phyloP scores from a whole-genome alignment of 2,888 invertebrate genomes.

The Sesia bembeciformis region DNA sequence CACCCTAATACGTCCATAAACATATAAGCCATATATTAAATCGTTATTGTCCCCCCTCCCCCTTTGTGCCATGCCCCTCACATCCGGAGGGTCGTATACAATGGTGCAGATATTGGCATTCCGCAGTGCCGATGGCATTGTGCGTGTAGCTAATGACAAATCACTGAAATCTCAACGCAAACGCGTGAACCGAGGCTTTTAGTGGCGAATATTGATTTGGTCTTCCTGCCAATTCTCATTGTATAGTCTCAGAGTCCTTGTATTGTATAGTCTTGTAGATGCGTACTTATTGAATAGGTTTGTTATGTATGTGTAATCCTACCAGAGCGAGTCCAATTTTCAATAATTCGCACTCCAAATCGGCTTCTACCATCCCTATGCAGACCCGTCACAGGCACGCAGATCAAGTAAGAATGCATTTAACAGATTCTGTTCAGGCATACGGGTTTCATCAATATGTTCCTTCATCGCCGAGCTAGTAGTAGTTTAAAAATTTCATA shows the following conservation, averaged over 20 bases:
- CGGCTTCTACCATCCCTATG: not conserved
- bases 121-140: slow-evolving; percentile 48
- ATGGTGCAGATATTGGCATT: slow-evolving; percentile 61
- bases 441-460: too few relatives aligned
- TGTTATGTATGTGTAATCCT: too few relatives aligned
- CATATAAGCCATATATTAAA: slow-evolving; percentile 15
- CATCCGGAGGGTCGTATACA: slow-evolving; percentile 33
- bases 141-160: slow-evolving; percentile 51
- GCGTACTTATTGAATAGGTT: too few relatives aligned
- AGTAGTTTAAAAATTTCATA: too few relatives aligned
- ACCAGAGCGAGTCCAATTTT: too few relatives aligned
- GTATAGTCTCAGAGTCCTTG: not conserved
- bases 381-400: too few relatives aligned
- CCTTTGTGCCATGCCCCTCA: slow-evolving; percentile 3
- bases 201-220: slow-evolving; percentile 29
- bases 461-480: too few relatives aligned
- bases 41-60: slow-evolving; percentile 17
- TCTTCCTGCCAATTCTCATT: not conserved
- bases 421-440: too few relatives aligned
- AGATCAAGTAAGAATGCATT: too few relatives aligned
- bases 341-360: not conserved
- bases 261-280: not conserved
- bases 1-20: not conserved
- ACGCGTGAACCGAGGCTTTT: slow-evolving; percentile 12
- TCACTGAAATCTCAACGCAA: slow-evolving; percentile 45